These are phyloP conservation scores for Euura saliciscinereae DNA, from an alignment of 1,140 invertebrate genomes.

Conservation along the genomic window DNA sequence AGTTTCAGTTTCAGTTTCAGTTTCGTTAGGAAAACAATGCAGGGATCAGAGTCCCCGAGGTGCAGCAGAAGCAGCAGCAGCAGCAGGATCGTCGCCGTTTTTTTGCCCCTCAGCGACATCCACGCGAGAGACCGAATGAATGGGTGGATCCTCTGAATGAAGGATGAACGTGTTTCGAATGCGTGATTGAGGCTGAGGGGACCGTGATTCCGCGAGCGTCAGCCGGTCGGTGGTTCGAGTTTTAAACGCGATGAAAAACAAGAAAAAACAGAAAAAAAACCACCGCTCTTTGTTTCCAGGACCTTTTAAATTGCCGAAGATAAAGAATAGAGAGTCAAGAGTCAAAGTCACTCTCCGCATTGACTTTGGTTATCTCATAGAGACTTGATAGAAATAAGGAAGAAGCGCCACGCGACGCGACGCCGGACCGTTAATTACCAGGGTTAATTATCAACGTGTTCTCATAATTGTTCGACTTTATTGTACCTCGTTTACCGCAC, in stretches of 20 bases:
- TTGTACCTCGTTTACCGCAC: not conserved
- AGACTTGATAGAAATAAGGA: not conserved
- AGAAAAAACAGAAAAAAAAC: not conserved
- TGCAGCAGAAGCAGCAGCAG: too few species aligned
- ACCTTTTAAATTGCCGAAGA: too few species aligned
- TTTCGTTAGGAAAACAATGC: too few species aligned
- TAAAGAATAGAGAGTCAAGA: too few species aligned
- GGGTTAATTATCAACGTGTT: conserved; percentile 7
- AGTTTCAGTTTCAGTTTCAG: too few species aligned
- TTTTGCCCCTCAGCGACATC: too few species aligned
- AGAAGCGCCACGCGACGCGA: not conserved
- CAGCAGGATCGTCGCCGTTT: too few species aligned
- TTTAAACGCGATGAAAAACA: not conserved
- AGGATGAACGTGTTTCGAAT: not conserved
- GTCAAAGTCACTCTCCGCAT: too few species aligned
- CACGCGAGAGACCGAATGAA: not conserved
- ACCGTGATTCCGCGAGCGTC: not conserved
- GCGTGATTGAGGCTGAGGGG: not conserved
- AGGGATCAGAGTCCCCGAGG: too few species aligned
- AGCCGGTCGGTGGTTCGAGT: not conserved
- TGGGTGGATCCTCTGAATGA: not conserved
- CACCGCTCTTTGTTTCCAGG: too few species aligned
- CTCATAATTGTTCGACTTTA: conserved; percentile 7
- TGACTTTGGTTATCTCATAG: too few species aligned
- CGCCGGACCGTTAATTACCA: not conserved